Evolutionary conservation across 2,113 vertebrate species (phyloP).

Genomic region (Podarcis muralis): DNA sequence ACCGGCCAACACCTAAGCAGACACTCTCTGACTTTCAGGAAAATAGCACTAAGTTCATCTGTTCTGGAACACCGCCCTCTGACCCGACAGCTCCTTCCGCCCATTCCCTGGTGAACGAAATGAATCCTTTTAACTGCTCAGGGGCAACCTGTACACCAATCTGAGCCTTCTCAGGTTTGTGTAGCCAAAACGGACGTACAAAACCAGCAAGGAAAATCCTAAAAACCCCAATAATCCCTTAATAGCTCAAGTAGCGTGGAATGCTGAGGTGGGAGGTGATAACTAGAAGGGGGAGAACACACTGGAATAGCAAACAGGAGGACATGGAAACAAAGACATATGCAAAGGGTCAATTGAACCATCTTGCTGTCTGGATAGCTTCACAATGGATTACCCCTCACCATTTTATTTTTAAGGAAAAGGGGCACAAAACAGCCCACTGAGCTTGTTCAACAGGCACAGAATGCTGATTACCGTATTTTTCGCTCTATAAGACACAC

Average conservation of each 20-base stretch:
- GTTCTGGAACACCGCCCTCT: background rate
- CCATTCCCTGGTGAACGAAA: background rate
- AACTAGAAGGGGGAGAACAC: background rate
- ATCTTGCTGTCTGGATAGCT: background rate
- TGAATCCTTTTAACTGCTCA: background rate
- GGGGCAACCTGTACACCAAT: background rate
- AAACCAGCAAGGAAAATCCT: background rate
- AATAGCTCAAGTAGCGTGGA: background rate
- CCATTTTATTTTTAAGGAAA: too few species aligned
- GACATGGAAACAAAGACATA: background rate
- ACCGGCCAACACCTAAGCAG: background rate
- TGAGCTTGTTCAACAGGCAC: too few species aligned
- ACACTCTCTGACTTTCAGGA: background rate
- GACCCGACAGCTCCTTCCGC: background rate
- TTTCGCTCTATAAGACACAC: too few species aligned
- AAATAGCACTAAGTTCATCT: background rate
- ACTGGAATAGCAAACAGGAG: background rate
- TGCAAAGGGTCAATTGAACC: background rate
- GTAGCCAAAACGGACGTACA: background rate
- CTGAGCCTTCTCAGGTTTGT: background rate
- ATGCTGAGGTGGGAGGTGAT: background rate
- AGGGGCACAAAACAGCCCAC: too few species aligned
- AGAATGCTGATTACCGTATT: too few species aligned
- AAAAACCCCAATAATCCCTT: background rate
- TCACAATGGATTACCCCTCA: background rate